Conservation (phyloP, 1,140 invertebrate species). For the Acromyrmex echinatior region DNA sequence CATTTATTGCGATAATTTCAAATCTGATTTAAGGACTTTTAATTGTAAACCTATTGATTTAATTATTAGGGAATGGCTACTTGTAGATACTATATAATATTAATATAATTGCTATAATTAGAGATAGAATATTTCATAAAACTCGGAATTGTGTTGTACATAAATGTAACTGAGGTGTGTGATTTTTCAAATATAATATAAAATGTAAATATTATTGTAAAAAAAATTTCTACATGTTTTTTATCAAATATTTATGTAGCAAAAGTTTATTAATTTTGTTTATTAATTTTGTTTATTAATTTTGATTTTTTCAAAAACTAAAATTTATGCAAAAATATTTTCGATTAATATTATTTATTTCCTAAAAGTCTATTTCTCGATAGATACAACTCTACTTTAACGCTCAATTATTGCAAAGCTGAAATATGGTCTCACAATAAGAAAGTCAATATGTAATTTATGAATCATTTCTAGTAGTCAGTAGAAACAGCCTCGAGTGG, state of each 20-base stretch:
- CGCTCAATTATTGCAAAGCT: background rate
- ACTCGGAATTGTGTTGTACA: background rate
- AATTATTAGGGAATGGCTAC: background rate
- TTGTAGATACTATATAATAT: background rate
- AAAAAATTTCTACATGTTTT: background rate
- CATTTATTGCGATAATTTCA: background rate
- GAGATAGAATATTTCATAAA: background rate
- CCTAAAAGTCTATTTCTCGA: background rate
- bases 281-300: background rate
- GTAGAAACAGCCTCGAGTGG: conserved; percentile 12
- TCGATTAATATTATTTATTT: background rate
- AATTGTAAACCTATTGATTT: background rate
- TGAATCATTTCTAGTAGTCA: conserved; percentile 1
- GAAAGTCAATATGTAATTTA: conserved; percentile 20
- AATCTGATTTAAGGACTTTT: background rate
- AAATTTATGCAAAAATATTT: too few species aligned
- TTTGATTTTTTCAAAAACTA: too few species aligned
- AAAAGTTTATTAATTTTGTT: background rate
- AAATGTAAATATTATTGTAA: background rate
- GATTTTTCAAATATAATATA: background rate
- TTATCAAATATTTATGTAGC: background rate
- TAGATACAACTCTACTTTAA: conserved; percentile 4
- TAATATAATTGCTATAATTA: conserved; percentile 1
- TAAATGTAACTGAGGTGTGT: background rate
- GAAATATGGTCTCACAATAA: background rate